These are phyloP conservation scores for Trachythela sp. DNA, from an alignment of 64 coral and sea anemone genomes.

Conservation along the genomic window DNA sequence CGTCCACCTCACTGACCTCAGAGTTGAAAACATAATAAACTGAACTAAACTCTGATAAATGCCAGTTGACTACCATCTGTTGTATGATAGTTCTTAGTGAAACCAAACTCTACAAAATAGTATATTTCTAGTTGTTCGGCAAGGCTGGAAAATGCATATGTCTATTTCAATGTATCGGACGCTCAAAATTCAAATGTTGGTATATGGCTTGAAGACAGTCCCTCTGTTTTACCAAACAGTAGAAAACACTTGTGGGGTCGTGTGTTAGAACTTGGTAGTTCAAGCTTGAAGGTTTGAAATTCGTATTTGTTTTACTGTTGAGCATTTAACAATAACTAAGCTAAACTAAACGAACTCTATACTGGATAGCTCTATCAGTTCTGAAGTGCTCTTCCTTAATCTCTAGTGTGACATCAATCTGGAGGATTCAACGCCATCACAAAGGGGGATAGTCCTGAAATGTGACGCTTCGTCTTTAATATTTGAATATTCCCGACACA, in stretches of 20 bases:
- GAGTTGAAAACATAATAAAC: too few relatives aligned
- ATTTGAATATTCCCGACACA: constrained; percentile 4
- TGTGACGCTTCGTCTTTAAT: not conserved
- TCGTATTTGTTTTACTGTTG: too few relatives aligned
- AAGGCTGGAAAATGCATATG: not conserved
- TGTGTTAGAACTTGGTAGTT: not conserved
- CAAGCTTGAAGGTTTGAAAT: not conserved
- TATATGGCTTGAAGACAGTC: not conserved
- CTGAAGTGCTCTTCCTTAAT: not conserved
- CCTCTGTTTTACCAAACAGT: not conserved
- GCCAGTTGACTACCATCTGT: too few relatives aligned
- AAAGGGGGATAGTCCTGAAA: not conserved
- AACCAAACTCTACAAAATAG: too few relatives aligned
- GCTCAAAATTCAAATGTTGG: not conserved
- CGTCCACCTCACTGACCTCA: too few relatives aligned
- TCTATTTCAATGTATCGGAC: not conserved
- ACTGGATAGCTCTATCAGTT: not conserved
- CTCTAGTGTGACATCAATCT: not conserved
- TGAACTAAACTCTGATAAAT: too few relatives aligned
- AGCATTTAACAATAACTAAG: too few relatives aligned
- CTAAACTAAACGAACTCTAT: not conserved
- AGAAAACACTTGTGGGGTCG: constrained; percentile 13
- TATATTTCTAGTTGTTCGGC: not conserved
- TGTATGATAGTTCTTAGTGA: too few relatives aligned
- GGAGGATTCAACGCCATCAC: not conserved